phyloP scores from a whole-genome alignment of 2,888 invertebrate genomes.

The Operophtera brumata region DNA sequence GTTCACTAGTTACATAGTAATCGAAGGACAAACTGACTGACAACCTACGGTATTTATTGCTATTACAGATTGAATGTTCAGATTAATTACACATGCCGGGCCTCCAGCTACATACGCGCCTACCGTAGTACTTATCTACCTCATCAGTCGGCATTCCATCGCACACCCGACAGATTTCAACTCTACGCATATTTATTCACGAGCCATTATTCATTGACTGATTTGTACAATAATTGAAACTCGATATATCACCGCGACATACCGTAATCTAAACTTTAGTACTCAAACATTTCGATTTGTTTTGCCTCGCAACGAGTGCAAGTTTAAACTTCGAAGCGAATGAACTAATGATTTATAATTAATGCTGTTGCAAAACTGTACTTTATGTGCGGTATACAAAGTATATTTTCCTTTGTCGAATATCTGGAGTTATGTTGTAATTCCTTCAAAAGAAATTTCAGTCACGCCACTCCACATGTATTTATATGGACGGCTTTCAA shows the following conservation, averaged over 20 bases:
- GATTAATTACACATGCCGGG: conserved; percentile 67
- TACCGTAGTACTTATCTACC: conserved; percentile 56
- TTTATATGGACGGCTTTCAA: conserved; percentile 51
- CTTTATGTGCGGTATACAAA: conserved; percentile 51
- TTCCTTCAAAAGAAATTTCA: conserved; percentile 55
- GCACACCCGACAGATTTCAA: conserved; percentile 47
- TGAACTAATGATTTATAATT: conserved; percentile 60
- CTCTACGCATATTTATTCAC: conserved; percentile 52
- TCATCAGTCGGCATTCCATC: conserved; percentile 65
- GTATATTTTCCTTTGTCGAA: conserved; percentile 51
- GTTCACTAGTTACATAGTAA: conserved; percentile 58
- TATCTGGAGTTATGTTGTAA: conserved; percentile 53
- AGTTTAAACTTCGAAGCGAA: conserved; percentile 51
- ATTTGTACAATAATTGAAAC: conserved; percentile 64
- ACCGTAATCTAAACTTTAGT: conserved; percentile 58
- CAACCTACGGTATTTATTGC: conserved; percentile 67
- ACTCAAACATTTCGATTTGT: conserved; percentile 45
- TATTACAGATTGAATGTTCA: conserved; percentile 64
- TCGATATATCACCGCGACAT: conserved; percentile 52
- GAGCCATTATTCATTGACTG: conserved; percentile 56
- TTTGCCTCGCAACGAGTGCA: conserved; percentile 45
- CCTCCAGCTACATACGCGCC: conserved; percentile 48
- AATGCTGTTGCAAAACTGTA: conserved; percentile 49
- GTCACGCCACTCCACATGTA: conserved; percentile 70
- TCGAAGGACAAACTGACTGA: conserved; percentile 68